Evolutionary conservation across 2,113 vertebrate species (phyloP).

Genomic region (Lagopus leucura): DNA sequence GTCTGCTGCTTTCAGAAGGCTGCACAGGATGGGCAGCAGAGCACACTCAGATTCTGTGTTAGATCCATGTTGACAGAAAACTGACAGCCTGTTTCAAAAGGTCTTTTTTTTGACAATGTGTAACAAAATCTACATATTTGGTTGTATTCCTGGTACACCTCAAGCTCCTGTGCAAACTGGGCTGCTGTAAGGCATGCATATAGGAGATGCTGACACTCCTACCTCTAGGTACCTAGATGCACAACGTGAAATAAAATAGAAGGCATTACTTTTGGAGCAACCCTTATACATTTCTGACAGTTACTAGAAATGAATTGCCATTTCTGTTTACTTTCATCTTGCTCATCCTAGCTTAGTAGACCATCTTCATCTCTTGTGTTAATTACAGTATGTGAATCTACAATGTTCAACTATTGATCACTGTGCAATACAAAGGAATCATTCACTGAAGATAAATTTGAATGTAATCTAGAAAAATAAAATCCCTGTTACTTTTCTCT

Average conservation of each 20-base stretch:
- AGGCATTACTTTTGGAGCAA: too few relatives aligned
- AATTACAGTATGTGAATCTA: background rate
- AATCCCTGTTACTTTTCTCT: background rate
- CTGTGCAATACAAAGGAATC: constrained; percentile 8
- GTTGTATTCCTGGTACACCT: background rate
- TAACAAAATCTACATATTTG: background rate
- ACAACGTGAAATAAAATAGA: too few relatives aligned
- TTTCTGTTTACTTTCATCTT: background rate
- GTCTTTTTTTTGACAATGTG: background rate
- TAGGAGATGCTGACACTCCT: background rate
- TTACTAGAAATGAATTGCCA: background rate
- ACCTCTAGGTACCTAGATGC: background rate
- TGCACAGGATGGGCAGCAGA: background rate
- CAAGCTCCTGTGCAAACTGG: too few relatives aligned
- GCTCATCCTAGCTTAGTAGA: background rate
- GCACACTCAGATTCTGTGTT: background rate
- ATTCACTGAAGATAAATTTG: background rate
- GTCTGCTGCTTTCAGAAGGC: fast-evolving
- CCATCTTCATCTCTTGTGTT: background rate
- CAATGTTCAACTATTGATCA: constrained; percentile 49
- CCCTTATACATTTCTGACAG: background rate
- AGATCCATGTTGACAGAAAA: background rate
- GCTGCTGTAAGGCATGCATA: background rate
- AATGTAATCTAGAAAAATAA: constrained; percentile 1
- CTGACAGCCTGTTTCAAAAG: background rate